Evolutionary conservation across 1,140 invertebrate species (phyloP).

Genomic region (Brachystomella parvula): DNA sequence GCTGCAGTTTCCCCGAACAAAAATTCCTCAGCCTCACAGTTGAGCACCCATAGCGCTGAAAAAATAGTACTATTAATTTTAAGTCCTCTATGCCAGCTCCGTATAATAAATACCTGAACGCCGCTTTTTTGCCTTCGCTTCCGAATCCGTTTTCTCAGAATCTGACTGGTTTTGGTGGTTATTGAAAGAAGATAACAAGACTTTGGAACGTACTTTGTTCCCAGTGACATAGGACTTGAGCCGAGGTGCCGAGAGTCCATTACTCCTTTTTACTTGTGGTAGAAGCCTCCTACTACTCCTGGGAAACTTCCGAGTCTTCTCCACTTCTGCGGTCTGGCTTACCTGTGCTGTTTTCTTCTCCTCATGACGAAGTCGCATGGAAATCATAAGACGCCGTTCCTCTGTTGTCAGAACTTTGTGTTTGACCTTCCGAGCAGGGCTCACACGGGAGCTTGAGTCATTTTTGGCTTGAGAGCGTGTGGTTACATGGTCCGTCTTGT

Average conservation of each 20-base stretch:
- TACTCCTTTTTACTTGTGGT: neutral
- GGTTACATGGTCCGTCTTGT: conserved; percentile 24
- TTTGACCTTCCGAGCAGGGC: neutral
- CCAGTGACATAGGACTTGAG: conserved; percentile 13
- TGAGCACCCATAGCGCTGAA: conserved; percentile 36
- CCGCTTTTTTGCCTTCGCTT: conserved; percentile 20
- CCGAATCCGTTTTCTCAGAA: neutral
- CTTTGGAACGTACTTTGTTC: neutral
- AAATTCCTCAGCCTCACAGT: conserved; percentile 36
- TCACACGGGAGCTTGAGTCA: neutral
- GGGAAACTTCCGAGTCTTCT: neutral
- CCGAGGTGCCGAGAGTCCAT: neutral
- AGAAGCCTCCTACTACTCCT: neutral
- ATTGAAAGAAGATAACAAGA: conserved; percentile 7
- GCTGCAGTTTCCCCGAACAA: conserved; percentile 37
- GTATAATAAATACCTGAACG: too few relatives aligned
- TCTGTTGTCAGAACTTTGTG: neutral
- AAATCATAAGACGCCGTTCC: conserved; percentile 1
- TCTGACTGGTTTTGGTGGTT: neutral
- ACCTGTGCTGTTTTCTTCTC: conserved; percentile 1
- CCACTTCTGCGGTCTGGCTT: neutral
- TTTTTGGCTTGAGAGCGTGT: conserved; percentile 28
- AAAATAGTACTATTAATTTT: too few relatives aligned
- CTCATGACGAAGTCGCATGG: neutral
- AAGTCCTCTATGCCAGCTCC: too few relatives aligned